Percentiles rank a stretch among this genome's conserved stretches.
These are phyloP conservation scores for Chloebia gouldiae DNA, from an alignment of 2,113 vertebrate species.

Conservation along the genomic window DNA sequence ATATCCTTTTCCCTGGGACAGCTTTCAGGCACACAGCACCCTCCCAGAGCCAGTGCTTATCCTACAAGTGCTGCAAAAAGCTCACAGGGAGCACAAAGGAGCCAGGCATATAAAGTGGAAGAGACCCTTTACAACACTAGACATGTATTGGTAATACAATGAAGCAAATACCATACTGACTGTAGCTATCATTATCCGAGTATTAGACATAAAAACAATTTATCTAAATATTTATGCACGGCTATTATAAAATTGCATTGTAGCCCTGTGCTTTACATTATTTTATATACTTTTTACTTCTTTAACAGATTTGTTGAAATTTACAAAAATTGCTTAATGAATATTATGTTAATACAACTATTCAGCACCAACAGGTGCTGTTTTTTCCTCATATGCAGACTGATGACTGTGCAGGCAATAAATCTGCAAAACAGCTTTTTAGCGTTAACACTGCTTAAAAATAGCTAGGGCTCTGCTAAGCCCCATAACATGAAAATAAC, in stretches of 20 bases:
- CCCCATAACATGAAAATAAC: fast-evolving
- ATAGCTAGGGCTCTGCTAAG: not conserved
- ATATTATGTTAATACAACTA: not conserved
- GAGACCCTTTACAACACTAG: not conserved
- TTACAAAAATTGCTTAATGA: not conserved
- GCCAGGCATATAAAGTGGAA: not conserved
- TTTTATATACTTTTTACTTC: not conserved
- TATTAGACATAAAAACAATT: not conserved
- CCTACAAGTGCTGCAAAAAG: not conserved
- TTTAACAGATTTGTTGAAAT: not conserved
- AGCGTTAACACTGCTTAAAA: not conserved
- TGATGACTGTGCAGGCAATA: not conserved
- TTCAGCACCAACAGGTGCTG: not conserved
- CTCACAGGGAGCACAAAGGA: not conserved
- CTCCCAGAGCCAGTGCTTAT: not conserved
- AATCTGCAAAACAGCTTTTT: not conserved
- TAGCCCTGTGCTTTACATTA: not conserved
- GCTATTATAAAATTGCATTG: not conserved
- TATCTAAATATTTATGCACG: not conserved
- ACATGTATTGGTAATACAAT: not conserved
- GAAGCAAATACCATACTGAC: not conserved
- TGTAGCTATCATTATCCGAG: not conserved
- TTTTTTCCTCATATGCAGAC: not conserved
- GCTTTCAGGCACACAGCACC: not conserved
- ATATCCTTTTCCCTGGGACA: not conserved